These are phyloP conservation scores for Octodonta nipae DNA, from an alignment of 2,888 invertebrate species.

Conservation along the genomic window DNA sequence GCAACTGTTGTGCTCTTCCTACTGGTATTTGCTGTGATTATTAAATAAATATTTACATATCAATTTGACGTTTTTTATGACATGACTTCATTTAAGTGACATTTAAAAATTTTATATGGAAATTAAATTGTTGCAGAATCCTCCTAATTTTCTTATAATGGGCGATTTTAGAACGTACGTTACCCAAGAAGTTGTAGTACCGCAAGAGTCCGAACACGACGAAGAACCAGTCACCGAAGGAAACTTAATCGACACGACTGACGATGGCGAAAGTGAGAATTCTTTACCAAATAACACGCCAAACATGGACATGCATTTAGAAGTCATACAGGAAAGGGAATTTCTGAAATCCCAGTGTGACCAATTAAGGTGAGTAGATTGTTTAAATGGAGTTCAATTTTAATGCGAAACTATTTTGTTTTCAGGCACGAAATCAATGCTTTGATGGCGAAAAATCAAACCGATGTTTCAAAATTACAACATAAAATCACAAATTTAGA, in stretches of 20 bases:
- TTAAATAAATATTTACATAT: too few relatives aligned
- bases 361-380: conserved; percentile 43
- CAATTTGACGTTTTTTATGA: too few relatives aligned
- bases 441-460: conserved; percentile 40
- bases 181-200: conserved; percentile 81
- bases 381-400: not conserved
- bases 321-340: conserved; percentile 48
- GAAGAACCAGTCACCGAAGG: conserved; percentile 46
- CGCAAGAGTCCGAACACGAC: conserved; percentile 58
- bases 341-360: conserved; percentile 64
- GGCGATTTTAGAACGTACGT: conserved; percentile 88
- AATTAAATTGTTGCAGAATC: conserved; percentile 44
- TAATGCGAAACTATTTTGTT: conserved; percentile 9
- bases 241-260: conserved; percentile 55
- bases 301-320: conserved; percentile 31
- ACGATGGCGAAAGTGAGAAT: conserved; percentile 26
- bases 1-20: too few relatives aligned
- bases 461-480: conserved; percentile 38
- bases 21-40: too few relatives aligned
- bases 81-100: too few relatives aligned
- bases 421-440: conserved; percentile 40
- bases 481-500: conserved; percentile 39
- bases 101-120: too few relatives aligned
- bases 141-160: conserved; percentile 88
- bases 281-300: too few relatives aligned